Base-by-base conservation (phyloP, 1,140 invertebrate species). In the Philotrypesis tridentata region DNA sequence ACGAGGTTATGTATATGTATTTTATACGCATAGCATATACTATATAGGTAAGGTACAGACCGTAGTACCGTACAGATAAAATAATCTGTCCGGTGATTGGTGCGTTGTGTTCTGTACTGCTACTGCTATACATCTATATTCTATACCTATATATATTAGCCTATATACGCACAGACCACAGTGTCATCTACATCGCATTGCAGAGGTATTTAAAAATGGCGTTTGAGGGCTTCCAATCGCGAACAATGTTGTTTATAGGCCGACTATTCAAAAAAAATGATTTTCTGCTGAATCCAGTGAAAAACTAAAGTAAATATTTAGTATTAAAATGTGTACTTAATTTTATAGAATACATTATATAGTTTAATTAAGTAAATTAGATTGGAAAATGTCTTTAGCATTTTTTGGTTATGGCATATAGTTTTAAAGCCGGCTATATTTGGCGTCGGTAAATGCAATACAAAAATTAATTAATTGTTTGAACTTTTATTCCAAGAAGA, bases 181-280 rank as follows among this genome's bases (percentile, higher is more conserved):
- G n/a, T n/a, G n/a, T n/a, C n/a, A n/a, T n/a, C n/a, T n/a, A n/a
- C n/a, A n/a, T n/a, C n/a, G n/a, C 25, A 79, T 60, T 9, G 33
- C 27, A 25, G 23, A 25, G 14, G 21, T 14, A 80, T 80, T 73
- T 80, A 80, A 80, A 80, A 72, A 80, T 80, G 79, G 79, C 79
- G 70, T 55, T 68, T 23, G 29, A 25, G 11, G 61, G 23, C 55
- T 74, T 74, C 31, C 7, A n/a, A 74, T 60, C 6, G 17, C n/a
- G 1, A 43, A 7, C 21, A 60, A n/a, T 61, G 14, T 55, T 61
- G 48, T 55, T 55, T 55, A 55, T 63, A 63, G 9, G 25, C 4
- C 61, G 17, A 29, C 11, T 75, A 23, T 37, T 37, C 14, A 63
- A 23, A 37, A 61, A n/a, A 75, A 25, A 61, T 48, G 17, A 25